These are phyloP conservation scores for Eupithecia tripunctaria DNA, from an alignment of 2,888 invertebrate genomes.

Conservation along the genomic window DNA sequence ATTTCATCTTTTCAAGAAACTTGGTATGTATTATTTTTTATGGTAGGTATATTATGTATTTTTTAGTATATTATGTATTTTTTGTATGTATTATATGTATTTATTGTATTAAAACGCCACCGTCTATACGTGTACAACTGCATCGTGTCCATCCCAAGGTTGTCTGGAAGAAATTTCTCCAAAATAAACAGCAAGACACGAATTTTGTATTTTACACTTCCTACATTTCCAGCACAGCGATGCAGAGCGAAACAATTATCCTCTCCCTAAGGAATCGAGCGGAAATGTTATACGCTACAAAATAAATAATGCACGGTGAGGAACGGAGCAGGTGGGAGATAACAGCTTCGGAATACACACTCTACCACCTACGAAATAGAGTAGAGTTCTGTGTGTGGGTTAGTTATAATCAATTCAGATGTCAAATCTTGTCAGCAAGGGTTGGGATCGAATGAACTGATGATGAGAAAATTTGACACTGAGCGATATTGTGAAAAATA, in stretches of 20 bases:
- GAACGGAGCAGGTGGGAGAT: slow-evolving; percentile 23
- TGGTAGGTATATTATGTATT: too few species aligned
- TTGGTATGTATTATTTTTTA: too few species aligned
- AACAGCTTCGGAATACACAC: not conserved
- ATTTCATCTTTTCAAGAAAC: too few species aligned
- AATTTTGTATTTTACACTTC: not conserved
- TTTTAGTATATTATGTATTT: too few species aligned
- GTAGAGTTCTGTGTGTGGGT: not conserved
- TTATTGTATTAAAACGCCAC: too few species aligned
- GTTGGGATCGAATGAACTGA: slow-evolving; percentile 6
- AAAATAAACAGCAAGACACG: not conserved
- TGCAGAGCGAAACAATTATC: slow-evolving; percentile 27
- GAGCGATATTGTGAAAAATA: not conserved
- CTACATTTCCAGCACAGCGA: slow-evolving; percentile 3
- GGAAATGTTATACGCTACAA: slow-evolving; percentile 33
- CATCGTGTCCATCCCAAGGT: too few species aligned
- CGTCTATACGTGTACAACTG: too few species aligned
- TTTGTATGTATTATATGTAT: too few species aligned
- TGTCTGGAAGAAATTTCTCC: not conserved
- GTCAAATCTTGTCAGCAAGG: slow-evolving; percentile 27
- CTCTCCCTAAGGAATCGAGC: slow-evolving; percentile 25
- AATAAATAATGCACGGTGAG: slow-evolving; percentile 32
- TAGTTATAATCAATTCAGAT: slow-evolving; percentile 33
- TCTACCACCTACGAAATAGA: not conserved
- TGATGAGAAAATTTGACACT: slow-evolving; percentile 4